Base-by-base conservation (phyloP, 2,888 invertebrate genomes). In the Limnephilus auricula region DNA sequence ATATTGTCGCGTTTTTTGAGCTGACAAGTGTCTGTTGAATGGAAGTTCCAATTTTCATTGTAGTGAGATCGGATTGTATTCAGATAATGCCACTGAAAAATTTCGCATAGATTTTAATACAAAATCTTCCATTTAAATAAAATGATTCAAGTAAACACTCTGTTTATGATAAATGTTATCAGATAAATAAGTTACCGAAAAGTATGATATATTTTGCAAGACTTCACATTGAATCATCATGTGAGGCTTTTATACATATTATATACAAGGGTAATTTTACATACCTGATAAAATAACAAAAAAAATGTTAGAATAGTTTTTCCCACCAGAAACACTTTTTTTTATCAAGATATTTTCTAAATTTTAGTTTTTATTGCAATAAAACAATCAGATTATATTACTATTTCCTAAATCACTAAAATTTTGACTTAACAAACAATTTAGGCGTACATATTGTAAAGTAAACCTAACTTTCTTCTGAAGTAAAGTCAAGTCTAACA, bases 11-110 rank as follows among this genome's bases (percentile, higher is more conserved):
- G 82, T 85, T 90, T 90, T 87, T 65, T 34, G 32, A 30, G 32
- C 87, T 87, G 82, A 90, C 90, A 90, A 90, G 90, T 85, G 32
- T 84, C 90, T 79, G 45, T 90, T 31, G 86, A 86, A 86, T 86
- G 32, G 32, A 32, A 65, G 0, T 18, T 50, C 15, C 86, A 31
- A 34, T 86, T 86, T 86, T 86, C 31, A 86, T 32, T 13, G n/a
- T 25, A 25, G 25, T n/a, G 0, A 65, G 9, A 65, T n/a, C 25
- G n/a, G 25, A 2, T 65, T 65, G 25, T 9, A 6, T n/a, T 65
- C 50, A 65, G 18, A 65, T 18, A 65, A 18, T 2, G 50, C 25
- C 6, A 3, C 25, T 65, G 25, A 9, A 65, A n/a, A n/a, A 65
- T 65, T 65, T 65, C 2, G 6, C 9, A n/a, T 6, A n/a, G 0